Conservation (phyloP, 2,888 invertebrate genomes). For the Brenthis ino region DNA sequence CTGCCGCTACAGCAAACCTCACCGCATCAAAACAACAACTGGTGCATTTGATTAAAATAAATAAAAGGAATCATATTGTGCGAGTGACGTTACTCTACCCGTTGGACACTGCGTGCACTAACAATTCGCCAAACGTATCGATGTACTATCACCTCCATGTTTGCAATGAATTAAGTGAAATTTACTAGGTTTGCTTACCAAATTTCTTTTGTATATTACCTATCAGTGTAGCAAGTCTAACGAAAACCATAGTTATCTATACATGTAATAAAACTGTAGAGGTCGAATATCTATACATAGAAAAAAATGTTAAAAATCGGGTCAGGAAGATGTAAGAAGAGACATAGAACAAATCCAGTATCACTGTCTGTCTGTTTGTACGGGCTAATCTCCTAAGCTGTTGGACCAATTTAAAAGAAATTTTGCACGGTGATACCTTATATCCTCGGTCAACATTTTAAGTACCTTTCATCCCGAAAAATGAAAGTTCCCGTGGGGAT, state of each 20-base stretch:
- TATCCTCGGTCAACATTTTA: too few species aligned
- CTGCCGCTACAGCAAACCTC: constrained; percentile 68
- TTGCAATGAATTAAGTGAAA: constrained; percentile 50
- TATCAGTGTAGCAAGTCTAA: constrained; percentile 17
- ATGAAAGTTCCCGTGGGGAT: too few species aligned
- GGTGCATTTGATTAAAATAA: constrained; percentile 77
- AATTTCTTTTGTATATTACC: constrained; percentile 27
- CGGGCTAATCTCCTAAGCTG: too few species aligned
- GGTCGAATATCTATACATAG: too few species aligned
- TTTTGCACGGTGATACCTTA: too few species aligned
- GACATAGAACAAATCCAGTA: too few species aligned
- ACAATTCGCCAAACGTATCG: constrained; percentile 40
- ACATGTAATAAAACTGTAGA: too few species aligned
- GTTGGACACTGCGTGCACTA: constrained; percentile 26
- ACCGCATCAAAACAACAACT: constrained; percentile 71
- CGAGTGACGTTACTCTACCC: constrained; percentile 42
- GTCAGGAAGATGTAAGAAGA: too few species aligned
- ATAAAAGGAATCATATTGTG: constrained; percentile 68
- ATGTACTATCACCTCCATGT: constrained; percentile 46
- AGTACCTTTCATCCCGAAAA: too few species aligned
- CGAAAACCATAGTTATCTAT: constrained; percentile 5
- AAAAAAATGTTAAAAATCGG: too few species aligned
- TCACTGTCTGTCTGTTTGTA: too few species aligned
- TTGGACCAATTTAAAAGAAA: too few species aligned
- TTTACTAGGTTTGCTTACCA: constrained; percentile 36